Base-by-base conservation (phyloP, 1,140 invertebrate species). In the Dendroctonus ponderosae region DNA sequence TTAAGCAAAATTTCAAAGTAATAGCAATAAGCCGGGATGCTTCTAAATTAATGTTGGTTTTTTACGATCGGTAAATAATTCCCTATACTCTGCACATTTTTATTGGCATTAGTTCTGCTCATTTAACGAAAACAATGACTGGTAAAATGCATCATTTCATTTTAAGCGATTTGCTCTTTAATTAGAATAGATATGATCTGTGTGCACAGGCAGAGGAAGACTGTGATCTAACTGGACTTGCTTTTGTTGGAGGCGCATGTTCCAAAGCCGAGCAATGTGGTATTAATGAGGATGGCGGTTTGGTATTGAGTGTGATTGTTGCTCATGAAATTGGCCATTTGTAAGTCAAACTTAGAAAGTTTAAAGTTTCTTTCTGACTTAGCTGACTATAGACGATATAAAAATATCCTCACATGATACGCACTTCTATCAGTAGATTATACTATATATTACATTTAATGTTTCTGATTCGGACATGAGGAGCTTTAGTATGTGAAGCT, bases 291-390 rank as follows among this genome's bases (percentile, higher is more conserved):
- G 88, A 91, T 72, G 82, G 79, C 11, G 89, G 89, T 3, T 79
- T 91, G 0, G 76, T 84, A 11, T 75, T 89, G 8, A 86, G 86
- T 14, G 84, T 87, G 70, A 87, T 87, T 2, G 80, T 89, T 7
- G 84, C 88, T 37, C 89, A 91, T 73, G 89, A 90, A 80, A 78
- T 91, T 44, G 89, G 89, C 60, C 89, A 91, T 77, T 85, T 88
- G 87, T 90, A 81, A 77, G 82, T 73, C 51, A 40, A n/a, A 40
- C 7, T 56, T 56, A 7, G 12, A 46, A 26, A 26, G 1, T 26
- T 26, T 26, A 26, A 1, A 26, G 26, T 26, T 26, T 26, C 26
- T 26, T 26, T 26, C 26, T 26, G 26, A 26, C 26, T 26, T 26
- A 3, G 26, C 26, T 26, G 3, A 1, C 26, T 26, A 26, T 26